Evolutionary conservation across 1,140 invertebrate genomes (phyloP), one percentile per base, ranked within the genome.

Genomic region (Pantala flavescens): DNA sequence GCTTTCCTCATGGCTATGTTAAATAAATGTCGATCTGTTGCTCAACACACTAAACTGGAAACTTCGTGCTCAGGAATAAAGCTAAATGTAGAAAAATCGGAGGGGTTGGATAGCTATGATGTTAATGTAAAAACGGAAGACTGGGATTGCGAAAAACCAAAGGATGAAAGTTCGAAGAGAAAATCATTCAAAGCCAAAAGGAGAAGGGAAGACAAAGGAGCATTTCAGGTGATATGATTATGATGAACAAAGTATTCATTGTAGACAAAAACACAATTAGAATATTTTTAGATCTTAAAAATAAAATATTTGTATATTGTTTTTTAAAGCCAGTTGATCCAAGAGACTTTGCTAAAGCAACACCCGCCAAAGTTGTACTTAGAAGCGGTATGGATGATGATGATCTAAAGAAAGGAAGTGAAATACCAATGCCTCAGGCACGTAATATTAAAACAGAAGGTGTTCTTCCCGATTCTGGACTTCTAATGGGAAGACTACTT

Each of bases 1-100:
- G 89, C 93, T 78, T 94, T 95, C 80, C 83, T 95, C 9, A 80
- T 94, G 11, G 91, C 91, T 12, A 84, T 94, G 70, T 86, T 94
- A 12, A 91, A 92, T 76, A 93, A 90, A 84, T 90, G 93, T 19
- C 89, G 91, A 79, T 87, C 86, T 24, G 82, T 90, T 71, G 85
- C 87, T 1, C 49, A 63, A 21, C 3, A 63, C 12, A 21, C n/a
- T 19, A 63, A 63, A 21, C 16, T 16, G 3, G 49, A 63, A 19
- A 19, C 49, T 5, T 21, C 14, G 12, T 7, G n/a, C 12, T 7
- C 49, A 19, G 49, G 12, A 21, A 3, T 63, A 63, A 19, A 63
- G 14, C n/a, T 63, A 5, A 16, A 63, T 63, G 14, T 21, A 3
- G 49, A 63, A 21, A 63, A 63, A 16, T 16, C n/a, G 2, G 49